Base-by-base conservation (phyloP, 2,113 vertebrate genomes). In the Haliaeetus leucogaster region DNA sequence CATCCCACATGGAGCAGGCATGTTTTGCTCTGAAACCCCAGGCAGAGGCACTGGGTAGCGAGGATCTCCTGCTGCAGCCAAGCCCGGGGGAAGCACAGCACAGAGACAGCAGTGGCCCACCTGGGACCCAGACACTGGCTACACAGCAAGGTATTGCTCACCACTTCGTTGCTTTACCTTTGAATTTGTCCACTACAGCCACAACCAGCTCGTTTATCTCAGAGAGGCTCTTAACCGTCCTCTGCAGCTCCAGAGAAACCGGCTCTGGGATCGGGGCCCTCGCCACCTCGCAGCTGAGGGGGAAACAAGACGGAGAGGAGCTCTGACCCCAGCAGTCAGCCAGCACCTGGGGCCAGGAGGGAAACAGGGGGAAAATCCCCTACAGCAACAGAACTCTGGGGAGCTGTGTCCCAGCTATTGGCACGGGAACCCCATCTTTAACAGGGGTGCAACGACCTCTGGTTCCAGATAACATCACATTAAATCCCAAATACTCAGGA, bases 1-100 rank as follows among this genome's bases (percentile, higher is more conserved):
- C 20, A 8, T 48, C 65, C 50, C 13, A 1, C 0, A 13, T 14
- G 58, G n/a, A 63, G 22, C 29, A 72, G 78, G 21, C 0, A 0
- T 2, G 1, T 43, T 79, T 52, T 78, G 42, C 74, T 66, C 66
- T 66, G 10, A 7, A 66, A 20, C 21, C 23, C 30, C 11, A 3
- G 52, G 48, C 47, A 68, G 53, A 52, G 36, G 29, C 50, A 61
- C 8, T 50, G 27, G 56, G 56, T 15, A 19, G 15, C 1, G 30
- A 89, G 76, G 58, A 67, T 25, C 43, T 65, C 65, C 40, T 0
- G 0, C 32, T 36, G 70, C 22, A 47, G 66, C 66, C 14, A 5
- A 38, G 43, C 45, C 65, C 38, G 38, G 15, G 26, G 42, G n/a
- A 68, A 50, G 59, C 58, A 40, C 4, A 21, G 13, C 6, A 3